Evolutionary conservation across 2,888 invertebrate species (phyloP), one percentile per base, ranked within the genome.

Genomic region (Ashinkailepas kermadecensis): DNA sequence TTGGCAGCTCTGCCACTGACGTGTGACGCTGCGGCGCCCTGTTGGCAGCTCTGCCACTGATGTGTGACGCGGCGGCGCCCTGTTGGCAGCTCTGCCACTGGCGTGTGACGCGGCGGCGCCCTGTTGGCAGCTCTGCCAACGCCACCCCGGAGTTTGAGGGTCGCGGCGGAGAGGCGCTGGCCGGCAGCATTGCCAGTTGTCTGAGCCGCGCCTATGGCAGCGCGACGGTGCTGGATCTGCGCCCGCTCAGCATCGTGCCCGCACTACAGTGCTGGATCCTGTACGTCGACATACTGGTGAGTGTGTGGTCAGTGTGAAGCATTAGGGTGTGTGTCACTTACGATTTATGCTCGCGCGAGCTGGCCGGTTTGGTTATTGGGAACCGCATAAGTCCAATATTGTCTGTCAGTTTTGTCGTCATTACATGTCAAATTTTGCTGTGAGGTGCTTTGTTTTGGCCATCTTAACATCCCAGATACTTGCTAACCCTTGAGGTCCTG

Each of bases 61-160:
- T 4, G 39, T 39, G 39, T 39, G 39, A 39, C 39, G 39, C 4
- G 39, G 56, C 58, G 54, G n/a, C 9, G 62, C 59, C 54, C 65
- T 21, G 65, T n/a, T 67, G 10, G n/a, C 23, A 39, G 39, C 15
- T 67, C 1, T 21, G n/a, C n/a, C 21, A 67, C 65, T 67, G 65
- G 15, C 18, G 54, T 8, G 18, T 18, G 12, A 13, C 67, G 23
- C 18, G 64, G 25, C 65, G 15, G 13, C 15, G 12, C 25, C 12
- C 15, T 15, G 21, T 21, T 23, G 67, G 18, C 85, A 96, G 97
- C 88, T 98, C 98, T 54, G 98, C 98, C 13, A 98, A 97, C 91
- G 99, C 98, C 3, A 94, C 96, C 2, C 97, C 97, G 9, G 94
- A 94, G 86, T 99, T 98, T 89, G 98, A 99, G 89, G 99, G 98